Base-by-base conservation (phyloP, 2,888 invertebrate genomes). In the Nemurella pictetii region DNA sequence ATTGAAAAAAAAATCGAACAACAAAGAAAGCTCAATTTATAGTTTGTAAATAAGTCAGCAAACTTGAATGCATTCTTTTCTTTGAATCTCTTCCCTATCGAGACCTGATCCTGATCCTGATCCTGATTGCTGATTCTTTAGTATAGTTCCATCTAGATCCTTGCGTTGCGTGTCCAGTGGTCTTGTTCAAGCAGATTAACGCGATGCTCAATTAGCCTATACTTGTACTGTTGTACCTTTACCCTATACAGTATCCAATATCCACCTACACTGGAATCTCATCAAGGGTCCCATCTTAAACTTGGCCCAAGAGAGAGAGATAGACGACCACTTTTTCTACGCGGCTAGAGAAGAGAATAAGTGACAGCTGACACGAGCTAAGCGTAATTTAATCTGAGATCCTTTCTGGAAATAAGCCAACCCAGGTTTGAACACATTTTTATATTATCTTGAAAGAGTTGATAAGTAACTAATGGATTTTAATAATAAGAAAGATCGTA, bases 311-410 rank as follows among this genome's bases (percentile, higher is more conserved):
- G 32, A 32, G 9, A 32, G 9, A 32, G 32, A 32, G 32, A 32
- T 32, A 32, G 32, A 32, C 55, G 55, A 55, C 55, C 55, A 55
- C 55, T 55, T 55, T 55, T 55, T 55, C 9, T 55, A 20, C 55
- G 20, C 15, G 55, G 55, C 55, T 55, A 55, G 28, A 75, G 75
- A 28, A 75, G 75, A 75, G 26, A 28, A 28, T 28, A 78, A 29
- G 30, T 78, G 78, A 78, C 78, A 78, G 78, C 28, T 78, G 55
- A 82, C 82, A 72, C 82, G 72, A 82, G 82, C 72, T 72, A 26
- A 12, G 27, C 55, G 20, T 78, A 78, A 78, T 78, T 30, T 78
- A 78, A 29, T 4, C 78, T 55, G 55, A 55, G 55, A 55, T 55
- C 55, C 55, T 12, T 20, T 55, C 55, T 55, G 55, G 55, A 55